Percentiles rank a stretch among this genome's conserved stretches.
phyloP scores from a whole-genome alignment of 2,888 invertebrate genomes.

The Philopedon plagiatum region DNA sequence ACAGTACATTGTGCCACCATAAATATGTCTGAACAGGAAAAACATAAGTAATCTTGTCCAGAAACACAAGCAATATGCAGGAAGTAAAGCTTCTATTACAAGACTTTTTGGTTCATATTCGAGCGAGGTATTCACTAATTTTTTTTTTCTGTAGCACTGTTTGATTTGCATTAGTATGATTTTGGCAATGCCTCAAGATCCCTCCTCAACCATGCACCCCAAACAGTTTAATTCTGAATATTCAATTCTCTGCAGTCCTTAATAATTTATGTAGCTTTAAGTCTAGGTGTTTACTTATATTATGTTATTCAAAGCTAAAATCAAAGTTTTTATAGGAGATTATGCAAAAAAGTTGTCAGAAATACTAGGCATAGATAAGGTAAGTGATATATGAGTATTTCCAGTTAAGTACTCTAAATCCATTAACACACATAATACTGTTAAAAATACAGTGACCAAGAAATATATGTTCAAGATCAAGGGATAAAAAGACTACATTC shows the following conservation, averaged over 20 bases:
- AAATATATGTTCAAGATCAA: too few species aligned
- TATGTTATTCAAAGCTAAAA: neutral
- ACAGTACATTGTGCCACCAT: slow-evolving; percentile 31
- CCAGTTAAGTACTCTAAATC: too few species aligned
- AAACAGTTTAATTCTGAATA: neutral
- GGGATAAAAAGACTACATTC: too few species aligned
- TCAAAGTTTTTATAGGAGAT: too few species aligned
- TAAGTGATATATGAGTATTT: too few species aligned
- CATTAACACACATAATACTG: too few species aligned
- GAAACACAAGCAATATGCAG: slow-evolving; percentile 55
- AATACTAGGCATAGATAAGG: too few species aligned
- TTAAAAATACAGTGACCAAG: too few species aligned
- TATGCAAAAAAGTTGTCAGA: too few species aligned
- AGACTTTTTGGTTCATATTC: slow-evolving; percentile 54
- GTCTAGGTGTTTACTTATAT: neutral
- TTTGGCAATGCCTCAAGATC: neutral
- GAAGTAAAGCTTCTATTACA: slow-evolving; percentile 55
- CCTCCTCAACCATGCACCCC: neutral
- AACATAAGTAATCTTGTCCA: slow-evolving; percentile 51
- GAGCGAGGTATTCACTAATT: slow-evolving; percentile 53
- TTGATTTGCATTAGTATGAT: neutral
- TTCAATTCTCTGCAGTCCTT: neutral
- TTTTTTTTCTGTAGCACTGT: slow-evolving; percentile 38
- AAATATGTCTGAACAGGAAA: slow-evolving; percentile 52
- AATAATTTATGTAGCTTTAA: neutral